Conservation (phyloP, 2,888 invertebrate species). For the Idaea straminata region DNA sequence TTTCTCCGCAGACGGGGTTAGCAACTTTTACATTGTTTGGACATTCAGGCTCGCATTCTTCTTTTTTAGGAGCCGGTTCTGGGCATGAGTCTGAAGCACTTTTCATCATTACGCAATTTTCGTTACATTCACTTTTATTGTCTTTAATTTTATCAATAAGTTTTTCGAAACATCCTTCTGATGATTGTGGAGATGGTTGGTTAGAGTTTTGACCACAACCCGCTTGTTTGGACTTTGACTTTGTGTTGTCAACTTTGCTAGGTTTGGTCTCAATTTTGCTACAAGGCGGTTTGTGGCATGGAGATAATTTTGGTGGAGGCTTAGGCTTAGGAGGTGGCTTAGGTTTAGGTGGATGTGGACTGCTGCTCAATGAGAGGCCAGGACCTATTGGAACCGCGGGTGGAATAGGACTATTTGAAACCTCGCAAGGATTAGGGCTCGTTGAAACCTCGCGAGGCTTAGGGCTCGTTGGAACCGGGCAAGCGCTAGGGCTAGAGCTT, state of each 20-base stretch:
- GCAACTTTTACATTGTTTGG: neutral
- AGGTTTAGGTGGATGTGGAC: neutral
- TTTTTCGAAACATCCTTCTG: neutral
- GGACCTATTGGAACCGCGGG: neutral
- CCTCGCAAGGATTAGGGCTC: neutral
- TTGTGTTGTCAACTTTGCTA: neutral
- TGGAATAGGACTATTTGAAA: neutral
- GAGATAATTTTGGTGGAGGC: conserved; percentile 1
- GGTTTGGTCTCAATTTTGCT: neutral
- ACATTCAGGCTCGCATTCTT: neutral
- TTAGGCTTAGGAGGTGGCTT: neutral
- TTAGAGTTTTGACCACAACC: neutral
- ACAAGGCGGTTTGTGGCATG: neutral
- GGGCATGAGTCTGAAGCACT: neutral
- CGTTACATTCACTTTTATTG: neutral
- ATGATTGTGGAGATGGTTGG: neutral
- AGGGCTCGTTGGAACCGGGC: neutral
- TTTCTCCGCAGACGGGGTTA: neutral
- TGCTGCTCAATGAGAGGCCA: neutral
- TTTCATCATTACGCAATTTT: neutral
- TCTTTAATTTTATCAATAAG: neutral
- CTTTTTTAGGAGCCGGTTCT: neutral
- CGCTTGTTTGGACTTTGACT: neutral
- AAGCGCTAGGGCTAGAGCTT: neutral
- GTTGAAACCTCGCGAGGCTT: neutral